These are phyloP conservation scores for Amphimedon queenslandica DNA, from an alignment of 37 sponge, comb jelly and placozoan species.

Conservation along the genomic window DNA sequence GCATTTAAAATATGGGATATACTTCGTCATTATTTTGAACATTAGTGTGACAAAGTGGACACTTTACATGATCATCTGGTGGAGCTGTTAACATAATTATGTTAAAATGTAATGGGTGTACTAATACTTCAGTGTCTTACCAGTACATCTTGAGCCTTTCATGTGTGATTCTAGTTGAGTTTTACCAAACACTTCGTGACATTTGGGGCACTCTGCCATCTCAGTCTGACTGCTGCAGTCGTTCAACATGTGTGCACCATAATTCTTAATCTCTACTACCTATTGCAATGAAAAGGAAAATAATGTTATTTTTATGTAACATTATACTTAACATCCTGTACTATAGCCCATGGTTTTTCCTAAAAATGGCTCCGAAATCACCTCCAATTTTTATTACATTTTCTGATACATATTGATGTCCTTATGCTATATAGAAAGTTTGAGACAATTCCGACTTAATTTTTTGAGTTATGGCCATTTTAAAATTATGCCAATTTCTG, in stretches of 20 bases:
- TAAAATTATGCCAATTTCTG: too few species aligned
- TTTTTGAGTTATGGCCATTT: too few species aligned
- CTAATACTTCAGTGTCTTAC: not conserved
- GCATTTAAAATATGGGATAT: not conserved
- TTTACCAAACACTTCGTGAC: slow-evolving; percentile 41
- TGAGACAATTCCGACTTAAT: too few species aligned
- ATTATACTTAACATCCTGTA: not conserved
- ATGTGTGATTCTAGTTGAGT: slow-evolving; percentile 16
- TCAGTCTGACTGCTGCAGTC: slow-evolving; percentile 63
- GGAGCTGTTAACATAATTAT: not conserved
- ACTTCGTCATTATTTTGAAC: slow-evolving; percentile 37
- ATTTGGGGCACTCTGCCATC: slow-evolving; percentile 61
- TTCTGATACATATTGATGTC: too few species aligned
- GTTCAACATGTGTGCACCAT: slow-evolving; percentile 57
- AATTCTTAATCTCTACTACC: slow-evolving; percentile 75
- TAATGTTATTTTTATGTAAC: too few species aligned
- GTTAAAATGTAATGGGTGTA: not conserved
- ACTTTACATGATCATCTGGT: not conserved
- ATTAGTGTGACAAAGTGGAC: slow-evolving; percentile 40
- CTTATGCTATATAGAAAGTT: too few species aligned
- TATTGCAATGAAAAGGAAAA: too few species aligned
- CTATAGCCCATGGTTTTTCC: too few species aligned
- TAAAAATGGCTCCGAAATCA: too few species aligned
- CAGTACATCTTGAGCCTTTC: slow-evolving; percentile 6
- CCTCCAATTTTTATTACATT: too few species aligned